Evolutionary conservation across 1,140 invertebrate genomes (phyloP), one percentile per base, ranked within the genome.

Genomic region (Calliphora vicina): DNA sequence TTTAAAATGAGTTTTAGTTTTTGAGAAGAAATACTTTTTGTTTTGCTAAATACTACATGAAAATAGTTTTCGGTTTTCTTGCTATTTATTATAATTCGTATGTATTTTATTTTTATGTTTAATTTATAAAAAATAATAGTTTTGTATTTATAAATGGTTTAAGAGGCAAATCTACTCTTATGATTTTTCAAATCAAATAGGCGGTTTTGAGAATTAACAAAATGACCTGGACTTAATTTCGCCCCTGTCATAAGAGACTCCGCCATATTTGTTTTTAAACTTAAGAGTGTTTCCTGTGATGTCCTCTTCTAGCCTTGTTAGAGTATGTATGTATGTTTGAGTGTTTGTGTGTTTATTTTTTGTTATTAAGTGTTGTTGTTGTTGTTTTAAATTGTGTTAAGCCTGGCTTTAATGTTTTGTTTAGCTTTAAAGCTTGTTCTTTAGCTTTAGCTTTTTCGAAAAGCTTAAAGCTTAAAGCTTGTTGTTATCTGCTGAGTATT

Each of bases 61-160:
- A 76, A 57, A 57, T 83, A 83, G 72, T 83, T 83, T 26, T 45
- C 23, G 6, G 1, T 82, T 73, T 73, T 73, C 15, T 42, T 43
- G 6, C 20, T 29, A 15, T 42, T 10, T 42, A 42, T 42, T 78
- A 15, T 80, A 50, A 23, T 23, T 50, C 12, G 20, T 43, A 12
- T 50, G 2, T 45, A 26, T 23, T 25, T 15, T 80, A 25, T 80
- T 10, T 80, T 26, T 80, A 15, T 80, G 2, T 23, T 45, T 25
- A 35, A 25, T 80, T 80, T 80, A 80, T 67, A 67, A 67, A 67
- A 67, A 67, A 67, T 67, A 67, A 23, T 23, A 20, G 17, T 23
- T 23, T 67, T 23, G 6, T 67, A 25, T 67, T 67, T 67, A 6
- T 67, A 23, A 67, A 9, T 23, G n/a, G n/a, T n/a, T n/a, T n/a